Evolutionary conservation across 2,797 vertebrate genomes (phyloP).

Genomic region (Trematomus bernacchii): DNA sequence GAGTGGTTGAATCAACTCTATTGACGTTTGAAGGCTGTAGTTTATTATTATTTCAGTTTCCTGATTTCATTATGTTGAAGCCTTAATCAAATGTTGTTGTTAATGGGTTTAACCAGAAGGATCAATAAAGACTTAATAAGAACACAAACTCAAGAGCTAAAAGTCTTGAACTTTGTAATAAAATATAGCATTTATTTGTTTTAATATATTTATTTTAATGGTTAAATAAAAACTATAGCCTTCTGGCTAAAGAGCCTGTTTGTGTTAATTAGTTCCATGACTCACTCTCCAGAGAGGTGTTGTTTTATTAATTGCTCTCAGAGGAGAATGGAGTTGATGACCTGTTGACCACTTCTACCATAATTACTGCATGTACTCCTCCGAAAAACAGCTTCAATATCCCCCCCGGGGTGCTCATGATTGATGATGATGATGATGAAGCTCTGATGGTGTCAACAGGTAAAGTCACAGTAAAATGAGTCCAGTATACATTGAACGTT

Average conservation of each 20-base stretch:
- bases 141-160: neutral
- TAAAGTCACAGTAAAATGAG: slow-evolving; percentile 1
- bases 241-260: slow-evolving; percentile 13
- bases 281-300: slow-evolving; percentile 18
- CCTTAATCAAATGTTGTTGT: neutral
- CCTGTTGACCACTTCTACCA: slow-evolving; percentile 44
- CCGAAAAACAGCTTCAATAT: slow-evolving; percentile 21
- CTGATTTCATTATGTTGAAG: neutral
- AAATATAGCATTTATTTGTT: neutral
- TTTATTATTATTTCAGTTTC: neutral
- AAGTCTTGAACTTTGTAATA: neutral
- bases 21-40: neutral
- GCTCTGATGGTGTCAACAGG: neutral
- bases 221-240: neutral
- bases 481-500: slow-evolving; percentile 3
- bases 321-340: slow-evolving; percentile 45
- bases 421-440: neutral
- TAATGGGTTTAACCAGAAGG: neutral
- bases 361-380: slow-evolving; percentile 22
- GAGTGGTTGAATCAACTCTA: neutral
- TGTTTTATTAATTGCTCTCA: slow-evolving; percentile 52
- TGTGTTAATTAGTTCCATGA: neutral
- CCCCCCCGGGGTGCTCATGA: slow-evolving; percentile 23
- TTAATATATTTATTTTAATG: neutral
- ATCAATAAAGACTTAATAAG: too few species aligned